These are phyloP conservation scores for Microplitis deprimator DNA, from an alignment of 2,888 invertebrate species.

Conservation along the genomic window DNA sequence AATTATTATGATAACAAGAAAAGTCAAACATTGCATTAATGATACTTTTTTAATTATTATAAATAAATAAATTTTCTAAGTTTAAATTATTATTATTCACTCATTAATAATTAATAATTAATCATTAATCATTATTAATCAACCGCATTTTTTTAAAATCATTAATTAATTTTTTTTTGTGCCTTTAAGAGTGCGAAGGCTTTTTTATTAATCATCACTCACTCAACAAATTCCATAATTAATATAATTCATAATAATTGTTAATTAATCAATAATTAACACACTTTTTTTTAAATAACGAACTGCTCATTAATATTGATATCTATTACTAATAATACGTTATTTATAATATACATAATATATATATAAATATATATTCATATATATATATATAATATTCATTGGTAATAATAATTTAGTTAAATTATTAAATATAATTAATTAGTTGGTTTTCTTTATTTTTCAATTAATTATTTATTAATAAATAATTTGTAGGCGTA, in stretches of 20 bases:
- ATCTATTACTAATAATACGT: slow-evolving; percentile 28
- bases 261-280: slow-evolving; percentile 16
- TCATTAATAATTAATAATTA: too few species aligned
- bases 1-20: background rate
- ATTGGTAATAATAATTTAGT: slow-evolving; percentile 16
- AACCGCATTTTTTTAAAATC: background rate
- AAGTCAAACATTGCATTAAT: background rate
- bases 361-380: background rate
- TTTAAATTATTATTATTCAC: too few species aligned
- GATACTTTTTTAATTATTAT: background rate
- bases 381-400: background rate
- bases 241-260: background rate
- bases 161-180: slow-evolving; percentile 26
- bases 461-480: slow-evolving; percentile 16
- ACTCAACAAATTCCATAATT: background rate
- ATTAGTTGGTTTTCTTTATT: background rate
- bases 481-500: slow-evolving; percentile 22
- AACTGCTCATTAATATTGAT: slow-evolving; percentile 17
- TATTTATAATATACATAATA: slow-evolving; percentile 25
- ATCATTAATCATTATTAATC: too few species aligned
- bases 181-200: slow-evolving; percentile 17
- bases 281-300: slow-evolving; percentile 21
- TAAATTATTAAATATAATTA: background rate
- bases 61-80: background rate
- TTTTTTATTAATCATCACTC: background rate